Conservation (phyloP, 2,888 invertebrate genomes). For the Rambutsinella grinnellia region DNA sequence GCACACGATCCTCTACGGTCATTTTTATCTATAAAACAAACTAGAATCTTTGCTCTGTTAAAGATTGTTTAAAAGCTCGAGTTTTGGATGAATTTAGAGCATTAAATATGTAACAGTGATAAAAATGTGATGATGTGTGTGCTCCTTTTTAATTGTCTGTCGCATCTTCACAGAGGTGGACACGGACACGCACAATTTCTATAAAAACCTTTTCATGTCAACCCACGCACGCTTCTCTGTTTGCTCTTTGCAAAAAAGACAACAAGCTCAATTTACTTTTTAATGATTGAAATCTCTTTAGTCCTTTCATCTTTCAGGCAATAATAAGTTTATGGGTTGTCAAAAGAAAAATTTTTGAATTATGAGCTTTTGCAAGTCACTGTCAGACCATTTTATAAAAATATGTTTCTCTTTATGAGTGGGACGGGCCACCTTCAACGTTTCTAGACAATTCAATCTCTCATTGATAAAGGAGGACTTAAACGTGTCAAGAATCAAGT, state of each 20-base stretch:
- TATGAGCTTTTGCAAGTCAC: slow-evolving; percentile 47
- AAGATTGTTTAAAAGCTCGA: background rate
- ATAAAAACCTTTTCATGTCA: slow-evolving; percentile 6
- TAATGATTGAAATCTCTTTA: slow-evolving; percentile 8
- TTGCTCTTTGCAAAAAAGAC: slow-evolving; percentile 14
- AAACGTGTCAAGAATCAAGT: background rate
- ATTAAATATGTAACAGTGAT: background rate
- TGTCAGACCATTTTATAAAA: slow-evolving; percentile 44
- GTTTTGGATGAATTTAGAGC: background rate
- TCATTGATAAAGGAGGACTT: background rate
- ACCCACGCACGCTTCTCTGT: slow-evolving; percentile 25
- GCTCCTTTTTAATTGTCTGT: slow-evolving; percentile 25
- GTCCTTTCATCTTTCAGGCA: background rate
- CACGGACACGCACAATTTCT: background rate
- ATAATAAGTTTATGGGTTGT: background rate
- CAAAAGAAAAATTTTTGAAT: slow-evolving; percentile 19
- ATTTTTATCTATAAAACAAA: background rate
- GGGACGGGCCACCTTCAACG: background rate
- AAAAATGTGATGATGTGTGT: slow-evolving; percentile 5
- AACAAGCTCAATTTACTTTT: background rate
- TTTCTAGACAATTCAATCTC: background rate
- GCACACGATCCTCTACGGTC: background rate
- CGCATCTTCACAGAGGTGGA: background rate
- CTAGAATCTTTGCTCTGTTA: too few relatives aligned
- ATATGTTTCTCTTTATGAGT: slow-evolving; percentile 10